These are phyloP conservation scores for Procambarus virginalis DNA, from an alignment of 1,140 invertebrate genomes.

Conservation along the genomic window DNA sequence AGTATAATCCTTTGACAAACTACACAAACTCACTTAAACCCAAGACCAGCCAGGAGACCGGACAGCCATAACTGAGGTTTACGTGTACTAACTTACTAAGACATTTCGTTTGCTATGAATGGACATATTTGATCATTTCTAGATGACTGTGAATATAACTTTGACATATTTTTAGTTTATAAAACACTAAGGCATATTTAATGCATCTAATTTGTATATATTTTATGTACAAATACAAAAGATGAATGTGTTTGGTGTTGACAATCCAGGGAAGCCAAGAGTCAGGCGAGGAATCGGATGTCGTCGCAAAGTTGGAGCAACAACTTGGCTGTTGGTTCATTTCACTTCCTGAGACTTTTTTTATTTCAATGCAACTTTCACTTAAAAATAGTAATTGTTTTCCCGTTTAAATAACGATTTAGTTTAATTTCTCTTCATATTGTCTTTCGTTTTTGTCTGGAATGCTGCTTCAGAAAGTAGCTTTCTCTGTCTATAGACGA, in stretches of 20 bases:
- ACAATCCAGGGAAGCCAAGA: too few relatives aligned
- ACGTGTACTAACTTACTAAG: slow-evolving; percentile 34
- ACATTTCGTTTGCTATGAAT: neutral
- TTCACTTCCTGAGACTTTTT: neutral
- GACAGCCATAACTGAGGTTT: slow-evolving; percentile 37
- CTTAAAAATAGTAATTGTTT: neutral
- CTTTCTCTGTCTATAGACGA: too few relatives aligned
- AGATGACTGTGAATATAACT: too few relatives aligned
- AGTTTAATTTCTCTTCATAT: too few relatives aligned
- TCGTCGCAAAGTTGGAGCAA: slow-evolving; percentile 34
- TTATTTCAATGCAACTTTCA: neutral
- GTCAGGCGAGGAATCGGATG: slow-evolving; percentile 10
- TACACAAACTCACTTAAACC: slow-evolving; percentile 16
- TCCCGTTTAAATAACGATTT: too few relatives aligned
- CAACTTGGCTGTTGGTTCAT: slow-evolving; percentile 40
- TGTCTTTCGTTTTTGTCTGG: too few relatives aligned
- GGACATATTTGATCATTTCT: neutral
- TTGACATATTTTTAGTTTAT: too few relatives aligned
- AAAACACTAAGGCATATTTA: too few relatives aligned
- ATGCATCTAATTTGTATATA: too few relatives aligned
- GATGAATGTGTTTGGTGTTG: too few relatives aligned
- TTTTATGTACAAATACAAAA: too few relatives aligned
- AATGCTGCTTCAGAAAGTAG: too few relatives aligned
- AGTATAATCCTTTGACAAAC: neutral
- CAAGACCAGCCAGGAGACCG: neutral